phyloP scores from a whole-genome alignment of 2,888 invertebrate genomes.

The Nephrotoma appendiculata region DNA sequence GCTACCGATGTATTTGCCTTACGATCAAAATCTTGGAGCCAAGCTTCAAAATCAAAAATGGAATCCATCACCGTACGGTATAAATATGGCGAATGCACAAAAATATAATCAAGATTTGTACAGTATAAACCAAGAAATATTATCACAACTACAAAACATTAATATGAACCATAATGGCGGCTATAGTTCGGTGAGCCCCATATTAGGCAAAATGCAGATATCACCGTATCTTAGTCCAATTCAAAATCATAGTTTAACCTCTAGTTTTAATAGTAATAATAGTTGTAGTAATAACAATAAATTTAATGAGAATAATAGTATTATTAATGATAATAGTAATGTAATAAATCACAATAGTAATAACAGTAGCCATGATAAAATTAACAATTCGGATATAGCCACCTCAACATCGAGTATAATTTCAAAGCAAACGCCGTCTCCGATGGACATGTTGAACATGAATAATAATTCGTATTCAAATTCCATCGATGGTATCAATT shows the following conservation, averaged over 20 bases:
- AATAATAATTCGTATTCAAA: conserved; percentile 29
- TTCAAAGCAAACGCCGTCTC: conserved; percentile 27
- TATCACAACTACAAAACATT: conserved; percentile 30
- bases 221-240: not conserved
- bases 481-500: conserved; percentile 25
- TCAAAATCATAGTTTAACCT: not conserved
- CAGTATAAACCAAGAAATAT: conserved; percentile 31
- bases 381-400: conserved; percentile 25
- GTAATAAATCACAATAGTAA: conserved; percentile 12
- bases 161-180: conserved; percentile 18
- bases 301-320: conserved; percentile 11
- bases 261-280: conserved; percentile 8
- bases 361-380: conserved; percentile 20
- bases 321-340: not conserved
- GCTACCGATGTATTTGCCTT: conserved; percentile 20
- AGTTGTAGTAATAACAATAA: conserved; percentile 9
- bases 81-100: conserved; percentile 32
- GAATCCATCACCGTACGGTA: conserved; percentile 26
- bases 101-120: conserved; percentile 31
- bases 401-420: conserved; percentile 19
- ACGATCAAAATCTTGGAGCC: conserved; percentile 9
- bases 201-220: not conserved
- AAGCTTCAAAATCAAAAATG: conserved; percentile 23
- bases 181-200: not conserved
- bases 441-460: conserved; percentile 22